Percentiles rank a stretch among this genome's conserved stretches.
Conservation (phyloP, 2,797 vertebrate species). For the Sarcophilus harrisii region DNA sequence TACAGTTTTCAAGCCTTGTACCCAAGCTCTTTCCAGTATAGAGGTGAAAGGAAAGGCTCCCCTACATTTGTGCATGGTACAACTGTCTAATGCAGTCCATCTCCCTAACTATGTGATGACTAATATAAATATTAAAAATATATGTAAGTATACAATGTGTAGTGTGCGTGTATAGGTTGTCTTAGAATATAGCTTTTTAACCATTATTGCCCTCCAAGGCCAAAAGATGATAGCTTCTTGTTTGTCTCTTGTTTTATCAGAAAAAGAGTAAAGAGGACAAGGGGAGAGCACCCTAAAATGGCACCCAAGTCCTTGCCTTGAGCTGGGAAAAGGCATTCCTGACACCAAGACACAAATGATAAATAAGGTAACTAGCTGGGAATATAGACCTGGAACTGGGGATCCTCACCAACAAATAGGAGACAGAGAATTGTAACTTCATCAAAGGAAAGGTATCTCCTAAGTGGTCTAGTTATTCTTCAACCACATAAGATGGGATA, state of each 20-base stretch:
- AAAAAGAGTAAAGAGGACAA: background rate
- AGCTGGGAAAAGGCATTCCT: background rate
- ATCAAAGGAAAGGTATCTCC: background rate
- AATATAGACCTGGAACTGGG: background rate
- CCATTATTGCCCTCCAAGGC: background rate
- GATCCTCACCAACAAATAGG: background rate
- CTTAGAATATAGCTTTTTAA: background rate
- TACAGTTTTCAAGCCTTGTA: background rate
- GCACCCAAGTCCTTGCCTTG: background rate
- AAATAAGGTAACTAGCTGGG: background rate
- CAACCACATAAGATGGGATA: background rate
- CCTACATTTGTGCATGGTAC: background rate
- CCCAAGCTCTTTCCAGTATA: background rate
- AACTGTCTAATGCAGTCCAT: background rate
- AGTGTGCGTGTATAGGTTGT: background rate
- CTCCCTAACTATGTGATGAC: background rate
- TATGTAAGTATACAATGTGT: background rate
- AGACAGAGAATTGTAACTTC: background rate
- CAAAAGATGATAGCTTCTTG: background rate
- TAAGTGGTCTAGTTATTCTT: background rate
- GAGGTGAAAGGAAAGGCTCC: background rate
- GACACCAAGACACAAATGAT: background rate
- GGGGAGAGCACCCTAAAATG: background rate
- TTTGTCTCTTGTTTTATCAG: background rate
- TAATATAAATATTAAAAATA: conserved; percentile 1